Evolutionary conservation across 2,797 vertebrate genomes (phyloP).

Genomic region (Leuciscus waleckii): DNA sequence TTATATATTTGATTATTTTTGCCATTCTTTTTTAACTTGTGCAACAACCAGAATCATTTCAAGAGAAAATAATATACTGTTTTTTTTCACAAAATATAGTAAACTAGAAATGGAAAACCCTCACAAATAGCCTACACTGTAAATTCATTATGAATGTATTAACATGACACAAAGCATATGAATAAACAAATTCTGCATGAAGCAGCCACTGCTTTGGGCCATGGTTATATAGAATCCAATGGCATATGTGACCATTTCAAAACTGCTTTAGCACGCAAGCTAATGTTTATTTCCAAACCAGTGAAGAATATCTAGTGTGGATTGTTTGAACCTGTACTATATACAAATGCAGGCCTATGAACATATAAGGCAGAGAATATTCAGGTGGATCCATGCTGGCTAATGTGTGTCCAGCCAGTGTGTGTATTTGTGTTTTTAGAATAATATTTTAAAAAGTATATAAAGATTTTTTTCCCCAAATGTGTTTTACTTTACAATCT

Average conservation of each 20-base stretch:
- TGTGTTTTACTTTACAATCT: constrained; percentile 18
- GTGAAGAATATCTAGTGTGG: not conserved
- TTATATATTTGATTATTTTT: constrained; percentile 11
- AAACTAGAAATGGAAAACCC: constrained; percentile 16
- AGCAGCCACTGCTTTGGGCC: constrained; percentile 69
- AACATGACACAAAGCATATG: constrained; percentile 64
- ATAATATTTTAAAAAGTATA: not conserved
- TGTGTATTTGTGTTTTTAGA: not conserved
- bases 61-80: not conserved
- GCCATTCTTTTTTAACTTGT: constrained; percentile 18
- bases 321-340: constrained; percentile 47
- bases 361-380: constrained; percentile 41
- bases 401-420: not conserved
- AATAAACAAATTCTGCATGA: constrained; percentile 76
- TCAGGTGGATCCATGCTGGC: not conserved
- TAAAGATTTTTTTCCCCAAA: not conserved
- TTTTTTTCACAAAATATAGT: constrained; percentile 12
- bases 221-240: constrained; percentile 62
- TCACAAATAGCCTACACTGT: constrained; percentile 50
- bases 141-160: constrained; percentile 71
- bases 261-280: constrained; percentile 55
- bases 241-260: constrained; percentile 56
- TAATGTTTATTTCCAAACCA: constrained; percentile 40
- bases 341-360: constrained; percentile 54
- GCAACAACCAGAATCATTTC: not conserved